Evolutionary conservation across 1,140 invertebrate genomes (phyloP).

Genomic region (Magallana gigas): DNA sequence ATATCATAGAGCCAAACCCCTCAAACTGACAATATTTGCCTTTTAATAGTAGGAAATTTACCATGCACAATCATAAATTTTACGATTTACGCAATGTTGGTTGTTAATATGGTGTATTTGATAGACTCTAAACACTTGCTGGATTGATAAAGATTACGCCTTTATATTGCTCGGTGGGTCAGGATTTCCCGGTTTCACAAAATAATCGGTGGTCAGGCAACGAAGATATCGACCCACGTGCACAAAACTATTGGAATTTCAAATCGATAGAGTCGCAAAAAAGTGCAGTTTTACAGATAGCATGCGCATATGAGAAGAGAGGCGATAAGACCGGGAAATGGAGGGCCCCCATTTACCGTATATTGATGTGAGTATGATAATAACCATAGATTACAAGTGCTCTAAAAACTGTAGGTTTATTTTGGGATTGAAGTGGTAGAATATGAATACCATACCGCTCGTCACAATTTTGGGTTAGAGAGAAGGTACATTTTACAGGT

Average conservation of each 20-base stretch:
- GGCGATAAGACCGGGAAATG: constrained; percentile 27
- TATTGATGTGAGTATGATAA: background rate
- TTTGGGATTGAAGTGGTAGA: no score
- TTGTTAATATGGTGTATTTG: background rate
- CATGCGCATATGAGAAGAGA: background rate
- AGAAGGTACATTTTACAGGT: no score
- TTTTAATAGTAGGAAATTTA: background rate
- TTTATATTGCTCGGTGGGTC: background rate
- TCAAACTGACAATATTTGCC: background rate
- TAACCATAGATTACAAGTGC: no score
- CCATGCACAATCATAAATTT: background rate
- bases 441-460: no score
- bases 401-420: no score
- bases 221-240: constrained; percentile 27
- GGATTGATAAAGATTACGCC: background rate
- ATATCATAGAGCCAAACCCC: background rate
- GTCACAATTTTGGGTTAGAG: no score
- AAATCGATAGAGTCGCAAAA: constrained; percentile 18
- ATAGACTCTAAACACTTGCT: background rate
- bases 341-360: background rate
- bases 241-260: constrained; percentile 25
- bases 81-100: constrained; percentile 1
- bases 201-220: constrained; percentile 17
- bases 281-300: constrained; percentile 3
- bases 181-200: background rate